Conservation (phyloP, 2,797 vertebrate species). For the Protosalanx chinensis region DNA sequence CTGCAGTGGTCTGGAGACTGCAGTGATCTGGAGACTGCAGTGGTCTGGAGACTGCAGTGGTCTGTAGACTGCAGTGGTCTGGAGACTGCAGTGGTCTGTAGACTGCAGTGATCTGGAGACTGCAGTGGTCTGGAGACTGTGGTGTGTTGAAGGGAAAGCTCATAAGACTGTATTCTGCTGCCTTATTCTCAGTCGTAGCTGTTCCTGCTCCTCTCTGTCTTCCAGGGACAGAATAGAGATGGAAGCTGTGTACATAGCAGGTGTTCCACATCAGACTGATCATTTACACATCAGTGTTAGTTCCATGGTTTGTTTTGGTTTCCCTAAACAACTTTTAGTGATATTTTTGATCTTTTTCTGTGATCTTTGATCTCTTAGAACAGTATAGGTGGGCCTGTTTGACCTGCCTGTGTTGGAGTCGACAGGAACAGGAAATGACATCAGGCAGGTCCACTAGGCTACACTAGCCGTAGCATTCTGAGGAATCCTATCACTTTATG, state of each 20-base stretch:
- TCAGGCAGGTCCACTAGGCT: not conserved
- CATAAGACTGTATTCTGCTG: slow-evolving; percentile 72
- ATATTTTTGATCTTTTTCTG: slow-evolving; percentile 19
- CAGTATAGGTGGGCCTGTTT: not conserved
- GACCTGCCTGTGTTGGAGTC: not conserved
- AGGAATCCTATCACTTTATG: slow-evolving; percentile 25
- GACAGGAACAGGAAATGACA: not conserved
- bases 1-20: too few relatives aligned
- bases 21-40: too few relatives aligned
- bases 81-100: slow-evolving; percentile 66
- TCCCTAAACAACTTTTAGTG: slow-evolving; percentile 33
- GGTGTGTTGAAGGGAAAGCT: slow-evolving; percentile 61
- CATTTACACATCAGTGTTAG: slow-evolving; percentile 64
- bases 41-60: too few relatives aligned
- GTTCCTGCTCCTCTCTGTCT: slow-evolving; percentile 42
- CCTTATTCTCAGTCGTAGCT: slow-evolving; percentile 64
- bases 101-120: too few relatives aligned
- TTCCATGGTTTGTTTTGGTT: slow-evolving; percentile 36
- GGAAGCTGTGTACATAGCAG: slow-evolving; percentile 59
- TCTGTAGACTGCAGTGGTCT: slow-evolving; percentile 62
- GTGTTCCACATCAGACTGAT: slow-evolving; percentile 56
- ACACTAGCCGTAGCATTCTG: not conserved
- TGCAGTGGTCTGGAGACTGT: too few relatives aligned
- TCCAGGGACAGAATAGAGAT: slow-evolving; percentile 47
- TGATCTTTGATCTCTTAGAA: not conserved